Evolutionary conservation across 2,113 vertebrate genomes (phyloP).

Genomic region (Sprattus sprattus): DNA sequence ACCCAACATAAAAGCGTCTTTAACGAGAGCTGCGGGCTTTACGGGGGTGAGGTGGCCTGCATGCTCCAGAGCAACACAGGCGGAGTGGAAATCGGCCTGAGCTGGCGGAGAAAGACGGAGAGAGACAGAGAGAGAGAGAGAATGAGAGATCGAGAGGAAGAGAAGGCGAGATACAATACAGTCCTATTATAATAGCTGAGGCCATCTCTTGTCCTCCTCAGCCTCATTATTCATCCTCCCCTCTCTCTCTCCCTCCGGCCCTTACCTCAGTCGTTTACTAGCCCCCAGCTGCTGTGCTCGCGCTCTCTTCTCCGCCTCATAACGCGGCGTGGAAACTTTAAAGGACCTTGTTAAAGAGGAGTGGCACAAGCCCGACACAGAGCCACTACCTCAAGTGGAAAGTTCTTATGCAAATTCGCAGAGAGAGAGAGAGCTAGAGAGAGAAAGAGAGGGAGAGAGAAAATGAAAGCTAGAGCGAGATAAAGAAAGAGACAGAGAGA

Average conservation of each 20-base stretch:
- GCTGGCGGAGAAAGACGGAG: not conserved
- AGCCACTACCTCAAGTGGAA: constrained; percentile 70
- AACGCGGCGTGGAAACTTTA: constrained; percentile 53
- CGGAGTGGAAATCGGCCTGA: constrained; percentile 31
- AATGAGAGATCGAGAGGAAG: not conserved
- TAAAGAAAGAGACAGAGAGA: not conserved
- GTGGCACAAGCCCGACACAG: constrained; percentile 42
- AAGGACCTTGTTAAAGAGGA: constrained; percentile 51
- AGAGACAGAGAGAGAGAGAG: not conserved
- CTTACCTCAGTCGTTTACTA: constrained; percentile 36
- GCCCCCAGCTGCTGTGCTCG: constrained; percentile 27
- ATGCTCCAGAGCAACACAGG: constrained; percentile 12
- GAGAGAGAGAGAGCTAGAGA: not conserved
- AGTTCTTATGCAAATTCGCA: constrained; percentile 70
- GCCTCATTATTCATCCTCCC: not conserved
- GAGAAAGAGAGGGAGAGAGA: not conserved
- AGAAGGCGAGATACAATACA: not conserved
- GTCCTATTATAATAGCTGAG: not conserved
- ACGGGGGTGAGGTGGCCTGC: constrained; percentile 38
- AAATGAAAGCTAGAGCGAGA: not conserved
- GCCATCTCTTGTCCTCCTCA: not conserved
- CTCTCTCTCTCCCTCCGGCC: not conserved
- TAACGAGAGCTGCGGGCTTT: constrained; percentile 43
- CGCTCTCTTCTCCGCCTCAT: constrained; percentile 28
- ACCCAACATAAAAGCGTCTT: constrained; percentile 52